phyloP scores from a whole-genome alignment of 2,113 vertebrate species.

The Ceuthmochares aereus region DNA sequence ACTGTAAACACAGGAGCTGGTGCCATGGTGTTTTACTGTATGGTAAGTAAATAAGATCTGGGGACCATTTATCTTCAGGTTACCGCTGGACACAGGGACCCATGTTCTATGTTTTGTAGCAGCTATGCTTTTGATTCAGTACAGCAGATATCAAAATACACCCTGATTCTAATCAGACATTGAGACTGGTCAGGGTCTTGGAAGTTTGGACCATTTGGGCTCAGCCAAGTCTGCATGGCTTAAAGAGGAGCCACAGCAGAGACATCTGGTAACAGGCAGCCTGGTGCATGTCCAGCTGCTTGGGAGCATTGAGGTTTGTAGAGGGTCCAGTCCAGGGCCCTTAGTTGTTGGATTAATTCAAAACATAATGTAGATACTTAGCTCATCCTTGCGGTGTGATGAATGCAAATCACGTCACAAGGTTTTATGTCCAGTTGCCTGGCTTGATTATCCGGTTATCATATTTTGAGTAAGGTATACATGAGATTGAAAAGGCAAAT shows the following conservation, averaged over 20 bases:
- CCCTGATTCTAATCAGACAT: not conserved
- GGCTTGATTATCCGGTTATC: not conserved
- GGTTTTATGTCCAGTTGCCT: not conserved
- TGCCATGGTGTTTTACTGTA: conserved; percentile 68
- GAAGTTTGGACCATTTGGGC: not conserved
- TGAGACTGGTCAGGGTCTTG: not conserved
- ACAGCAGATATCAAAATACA: not conserved
- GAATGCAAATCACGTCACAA: not conserved
- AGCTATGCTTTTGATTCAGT: not conserved
- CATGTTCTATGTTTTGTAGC: not conserved
- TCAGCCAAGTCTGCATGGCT: not conserved
- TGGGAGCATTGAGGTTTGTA: not conserved
- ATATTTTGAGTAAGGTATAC: not conserved
- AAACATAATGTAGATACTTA: not conserved
- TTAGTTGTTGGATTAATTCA: not conserved
- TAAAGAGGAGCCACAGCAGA: not conserved
- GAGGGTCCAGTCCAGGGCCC: not conserved
- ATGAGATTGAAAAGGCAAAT: not conserved
- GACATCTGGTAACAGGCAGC: not conserved
- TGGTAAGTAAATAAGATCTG: conserved; percentile 71
- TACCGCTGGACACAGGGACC: not conserved
- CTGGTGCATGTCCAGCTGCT: not conserved
- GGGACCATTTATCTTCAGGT: not conserved
- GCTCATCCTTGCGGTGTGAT: not conserved
- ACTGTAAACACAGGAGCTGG: conserved; percentile 75